Evolutionary conservation across 2,888 invertebrate species (phyloP), one percentile per base, ranked within the genome.

Genomic region (Lysandra coridon): DNA sequence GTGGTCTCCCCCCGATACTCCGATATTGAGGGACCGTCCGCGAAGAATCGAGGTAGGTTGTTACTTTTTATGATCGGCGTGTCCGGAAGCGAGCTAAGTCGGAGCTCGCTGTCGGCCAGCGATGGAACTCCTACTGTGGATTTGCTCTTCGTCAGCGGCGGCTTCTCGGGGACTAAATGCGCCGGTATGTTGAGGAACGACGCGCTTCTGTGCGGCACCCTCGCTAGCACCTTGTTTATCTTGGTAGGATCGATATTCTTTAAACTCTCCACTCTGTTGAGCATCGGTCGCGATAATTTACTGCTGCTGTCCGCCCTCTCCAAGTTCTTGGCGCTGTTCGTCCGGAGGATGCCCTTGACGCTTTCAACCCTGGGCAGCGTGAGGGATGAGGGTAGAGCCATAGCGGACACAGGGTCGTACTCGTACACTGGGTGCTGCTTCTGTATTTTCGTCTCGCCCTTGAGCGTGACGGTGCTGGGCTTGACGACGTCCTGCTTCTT

Each of bases 51-150:
- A 2, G 95, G 95, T 17, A 95, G 83, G 80, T 95, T 94, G 73
- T 87, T 91, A 81, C 95, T 94, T 79, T 88, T 94, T 74, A 95
- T 94, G 3, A 95, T 92, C 0, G 95, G 95, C 0, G 95, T 95
- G 64, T 95, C 95, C 4, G 94, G 93, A 14, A 95, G 81, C 64
- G 92, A 90, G 76, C 94, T 91, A 1, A 94, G 82, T 83, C 90
- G 92, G 0, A 88, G 53, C 79, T 93, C 92, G 30, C 83, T 82
- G 1, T 92, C 91, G 10, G 87, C 85, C 1, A 88, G 83, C 2
- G 86, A 88, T 81, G 90, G 85, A 0, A 90, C 91, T 30, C 94
- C 94, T 2, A 94, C 89, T 83, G 94, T 91, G 0, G 94, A 94
- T 81, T 94, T 92, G 76, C 92, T 92, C 82, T 94, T 94, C 0